These are phyloP conservation scores for Gallinago paraguaiae DNA, from an alignment of 2,113 vertebrate species.

Conservation along the genomic window DNA sequence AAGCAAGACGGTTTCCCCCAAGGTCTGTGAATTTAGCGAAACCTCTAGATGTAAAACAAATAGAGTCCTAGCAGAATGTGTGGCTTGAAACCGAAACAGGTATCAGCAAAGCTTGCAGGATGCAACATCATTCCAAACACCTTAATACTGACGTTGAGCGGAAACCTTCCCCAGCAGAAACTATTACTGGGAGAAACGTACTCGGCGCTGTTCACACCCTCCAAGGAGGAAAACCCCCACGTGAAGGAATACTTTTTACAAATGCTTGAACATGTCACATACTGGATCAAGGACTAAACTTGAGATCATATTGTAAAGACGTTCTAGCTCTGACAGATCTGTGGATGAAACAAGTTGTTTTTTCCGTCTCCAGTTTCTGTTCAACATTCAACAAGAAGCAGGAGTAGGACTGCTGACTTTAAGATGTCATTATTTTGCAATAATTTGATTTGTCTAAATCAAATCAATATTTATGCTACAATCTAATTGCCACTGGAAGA, in stretches of 20 bases:
- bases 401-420: neutral
- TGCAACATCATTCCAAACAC: neutral
- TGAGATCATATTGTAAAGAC: neutral
- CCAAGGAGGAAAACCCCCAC: neutral
- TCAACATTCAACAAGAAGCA: neutral
- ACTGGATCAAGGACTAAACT: neutral
- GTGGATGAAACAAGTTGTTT: neutral
- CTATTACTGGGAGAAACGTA: neutral
- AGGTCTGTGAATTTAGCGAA: neutral
- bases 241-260: neutral
- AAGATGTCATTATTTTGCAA: constrained; percentile 22
- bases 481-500: constrained; percentile 20
- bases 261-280: neutral
- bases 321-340: neutral
- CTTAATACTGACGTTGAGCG: neutral
- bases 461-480: neutral
- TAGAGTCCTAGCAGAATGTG: neutral
- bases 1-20: neutral
- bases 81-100: neutral
- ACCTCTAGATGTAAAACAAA: neutral
- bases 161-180: neutral
- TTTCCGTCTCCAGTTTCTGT: neutral
- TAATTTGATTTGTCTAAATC: constrained; percentile 11
- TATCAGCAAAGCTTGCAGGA: neutral
- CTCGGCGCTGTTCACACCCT: neutral